phyloP scores from a whole-genome alignment of 1,140 invertebrate genomes.

The Sweltsa coloradensis region DNA sequence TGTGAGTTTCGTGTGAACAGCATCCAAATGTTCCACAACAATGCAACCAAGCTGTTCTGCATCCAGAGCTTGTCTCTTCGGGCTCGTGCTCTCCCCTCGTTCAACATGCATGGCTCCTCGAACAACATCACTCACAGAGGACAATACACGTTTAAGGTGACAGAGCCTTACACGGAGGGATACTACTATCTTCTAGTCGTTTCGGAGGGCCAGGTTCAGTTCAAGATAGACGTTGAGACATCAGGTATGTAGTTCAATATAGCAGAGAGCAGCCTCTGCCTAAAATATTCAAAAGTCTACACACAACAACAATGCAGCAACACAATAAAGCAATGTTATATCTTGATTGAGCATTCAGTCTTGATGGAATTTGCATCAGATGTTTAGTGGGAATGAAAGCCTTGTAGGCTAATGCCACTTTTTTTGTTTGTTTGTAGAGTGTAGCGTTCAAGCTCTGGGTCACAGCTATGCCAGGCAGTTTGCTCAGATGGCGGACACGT shows the following conservation, averaged over 20 bases:
- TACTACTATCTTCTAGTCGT: constrained; percentile 41
- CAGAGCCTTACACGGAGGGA: constrained; percentile 35
- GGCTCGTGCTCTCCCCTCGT: constrained; percentile 30
- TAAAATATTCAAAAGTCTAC: too few relatives aligned
- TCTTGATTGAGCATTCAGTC: too few relatives aligned
- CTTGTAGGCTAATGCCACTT: too few relatives aligned
- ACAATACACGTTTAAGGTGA: constrained; percentile 30
- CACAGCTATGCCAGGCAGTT: constrained; percentile 19
- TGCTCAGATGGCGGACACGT: constrained; percentile 12
- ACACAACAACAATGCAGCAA: too few relatives aligned
- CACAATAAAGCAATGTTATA: too few relatives aligned
- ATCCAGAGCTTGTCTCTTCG: constrained; percentile 30
- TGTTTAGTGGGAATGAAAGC: too few relatives aligned
- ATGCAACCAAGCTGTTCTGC: constrained; percentile 22
- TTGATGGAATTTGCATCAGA: too few relatives aligned
- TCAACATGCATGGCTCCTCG: too few relatives aligned
- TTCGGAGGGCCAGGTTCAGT: constrained; percentile 31
- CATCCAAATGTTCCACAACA: constrained; percentile 19
- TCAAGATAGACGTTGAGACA: constrained; percentile 30
- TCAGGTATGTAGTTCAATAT: constrained; percentile 31
- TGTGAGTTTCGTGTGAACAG: constrained; percentile 28
- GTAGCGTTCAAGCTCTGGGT: constrained; percentile 20
- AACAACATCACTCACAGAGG: too few relatives aligned
- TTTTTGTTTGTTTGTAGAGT: constrained; percentile 24
- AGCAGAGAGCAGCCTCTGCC: too few relatives aligned